Evolutionary conservation across 2,888 invertebrate genomes (phyloP), one percentile per base, ranked within the genome.

Genomic region (Mechanitis messenoides): DNA sequence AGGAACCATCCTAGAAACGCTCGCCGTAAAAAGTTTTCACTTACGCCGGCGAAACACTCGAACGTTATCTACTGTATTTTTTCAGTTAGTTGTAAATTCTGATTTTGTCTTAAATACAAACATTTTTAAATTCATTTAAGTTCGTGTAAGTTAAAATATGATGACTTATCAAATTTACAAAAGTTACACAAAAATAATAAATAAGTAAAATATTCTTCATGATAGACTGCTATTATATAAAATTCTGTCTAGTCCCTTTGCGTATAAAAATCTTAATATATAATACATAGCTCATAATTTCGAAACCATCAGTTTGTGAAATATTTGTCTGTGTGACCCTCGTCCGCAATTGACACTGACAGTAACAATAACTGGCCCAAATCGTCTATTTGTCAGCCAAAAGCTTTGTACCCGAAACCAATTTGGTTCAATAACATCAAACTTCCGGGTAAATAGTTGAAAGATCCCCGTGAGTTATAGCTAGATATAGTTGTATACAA

Each of bases 341-440:
- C 63, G 65, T 61, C 67, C 69, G 61, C 71, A 70, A 70, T 72
- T 72, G 69, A 64, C 66, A 59, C 55, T 67, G 63, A 74, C 76
- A 65, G 67, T 66, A 76, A 77, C 74, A 64, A 72, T 65, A 63
- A 71, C 66, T 72, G 69, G 61, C 81, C 80, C 72, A 73, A 79
- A 79, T 81, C 83, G 79, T 74, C 75, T 75, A 81, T 83, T 83
- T 82, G 82, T 83, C 82, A 77, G 47, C 57, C 54, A 53, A 57
- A 59, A 31, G 45, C 62, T 56, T 62, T 62, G 62, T 62, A 45
- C 28, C 46, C 35, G 53, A 62, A 59, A 59, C 59, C 62, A 63
- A 57, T 63, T 63, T 56, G 45, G 50, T 59, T 56, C 59, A 62
- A 62, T 62, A 56, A 56, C 55, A 59, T 56, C 53, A 50, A 33